Conservation (phyloP, 2,888 invertebrate genomes). For the Onchidella celtica region DNA sequence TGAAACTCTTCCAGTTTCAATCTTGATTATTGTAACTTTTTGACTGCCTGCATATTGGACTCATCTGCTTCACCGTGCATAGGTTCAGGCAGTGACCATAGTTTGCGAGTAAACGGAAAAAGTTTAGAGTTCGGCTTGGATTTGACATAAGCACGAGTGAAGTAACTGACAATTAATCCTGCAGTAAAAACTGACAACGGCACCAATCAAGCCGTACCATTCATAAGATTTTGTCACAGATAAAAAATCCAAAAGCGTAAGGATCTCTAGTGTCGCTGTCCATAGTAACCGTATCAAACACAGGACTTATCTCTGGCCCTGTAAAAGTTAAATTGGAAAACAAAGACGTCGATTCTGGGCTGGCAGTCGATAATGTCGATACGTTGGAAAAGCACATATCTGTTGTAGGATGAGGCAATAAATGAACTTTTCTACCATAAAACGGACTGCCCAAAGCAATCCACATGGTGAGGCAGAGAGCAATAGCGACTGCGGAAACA, state of each 20-base stretch:
- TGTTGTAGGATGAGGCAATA: constrained; percentile 28
- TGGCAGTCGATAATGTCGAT: background rate
- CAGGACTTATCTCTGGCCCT: background rate
- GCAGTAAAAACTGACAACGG: constrained; percentile 8
- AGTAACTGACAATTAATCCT: constrained; percentile 43
- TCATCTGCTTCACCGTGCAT: constrained; percentile 27
- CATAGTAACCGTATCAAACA: background rate
- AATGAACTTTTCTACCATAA: constrained; percentile 37
- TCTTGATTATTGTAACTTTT: background rate
- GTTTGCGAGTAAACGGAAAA: constrained; percentile 40
- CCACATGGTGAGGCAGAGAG: constrained; percentile 42
- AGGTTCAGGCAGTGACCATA: constrained; percentile 44
- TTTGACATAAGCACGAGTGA: background rate
- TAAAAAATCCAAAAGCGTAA: background rate
- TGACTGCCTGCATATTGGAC: constrained; percentile 36
- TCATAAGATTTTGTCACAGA: constrained; percentile 50
- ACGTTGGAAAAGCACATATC: constrained; percentile 26
- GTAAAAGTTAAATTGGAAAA: background rate
- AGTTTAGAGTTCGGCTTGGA: constrained; percentile 21
- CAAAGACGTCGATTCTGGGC: background rate
- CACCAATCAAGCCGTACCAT: constrained; percentile 48
- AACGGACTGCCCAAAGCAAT: constrained; percentile 31
- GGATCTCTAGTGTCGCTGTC: background rate
- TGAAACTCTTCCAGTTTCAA: constrained; percentile 1
- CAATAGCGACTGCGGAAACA: background rate